phyloP scores from a whole-genome alignment of 2,113 vertebrate species.

The Acrocephalus kingi region DNA sequence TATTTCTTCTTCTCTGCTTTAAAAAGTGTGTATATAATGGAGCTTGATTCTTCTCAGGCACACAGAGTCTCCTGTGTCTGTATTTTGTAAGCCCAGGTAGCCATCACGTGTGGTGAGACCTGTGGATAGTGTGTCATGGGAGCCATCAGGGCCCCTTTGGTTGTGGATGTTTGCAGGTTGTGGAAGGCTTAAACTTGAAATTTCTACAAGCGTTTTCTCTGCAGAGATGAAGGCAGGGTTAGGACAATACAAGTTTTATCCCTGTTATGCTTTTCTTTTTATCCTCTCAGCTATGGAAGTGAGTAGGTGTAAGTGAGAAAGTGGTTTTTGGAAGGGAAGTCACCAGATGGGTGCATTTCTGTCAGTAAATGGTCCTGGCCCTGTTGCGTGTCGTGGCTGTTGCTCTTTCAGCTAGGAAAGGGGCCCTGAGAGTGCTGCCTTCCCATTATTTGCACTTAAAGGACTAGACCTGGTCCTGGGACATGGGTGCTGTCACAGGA shows the following conservation, averaged over 20 bases:
- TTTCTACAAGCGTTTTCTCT: neutral
- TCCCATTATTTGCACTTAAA: neutral
- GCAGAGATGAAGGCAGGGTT: neutral
- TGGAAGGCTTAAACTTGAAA: neutral
- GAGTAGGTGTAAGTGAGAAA: neutral
- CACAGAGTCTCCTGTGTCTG: neutral
- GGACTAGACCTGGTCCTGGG: neutral
- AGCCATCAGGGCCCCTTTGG: neutral
- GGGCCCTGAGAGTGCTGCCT: neutral
- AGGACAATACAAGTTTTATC: neutral
- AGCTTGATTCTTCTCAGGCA: neutral
- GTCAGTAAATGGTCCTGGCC: neutral
- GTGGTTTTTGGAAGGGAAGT: neutral
- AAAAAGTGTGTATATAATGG: neutral
- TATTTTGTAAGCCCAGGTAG: neutral
- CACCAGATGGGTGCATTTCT: neutral
- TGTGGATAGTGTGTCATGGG: accelerated
- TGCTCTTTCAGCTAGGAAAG: neutral
- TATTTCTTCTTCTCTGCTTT: neutral
- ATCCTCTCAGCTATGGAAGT: neutral
- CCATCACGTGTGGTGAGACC: accelerated
- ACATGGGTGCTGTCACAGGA: too few relatives aligned
- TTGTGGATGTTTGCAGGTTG: neutral
- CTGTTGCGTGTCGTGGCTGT: neutral
- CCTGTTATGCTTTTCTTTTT: neutral